Percentiles rank a stretch among this genome's conserved stretches.
These are phyloP conservation scores for Ophthalmolycus amberensis DNA, from an alignment of 2,113 vertebrate genomes.

Conservation along the genomic window DNA sequence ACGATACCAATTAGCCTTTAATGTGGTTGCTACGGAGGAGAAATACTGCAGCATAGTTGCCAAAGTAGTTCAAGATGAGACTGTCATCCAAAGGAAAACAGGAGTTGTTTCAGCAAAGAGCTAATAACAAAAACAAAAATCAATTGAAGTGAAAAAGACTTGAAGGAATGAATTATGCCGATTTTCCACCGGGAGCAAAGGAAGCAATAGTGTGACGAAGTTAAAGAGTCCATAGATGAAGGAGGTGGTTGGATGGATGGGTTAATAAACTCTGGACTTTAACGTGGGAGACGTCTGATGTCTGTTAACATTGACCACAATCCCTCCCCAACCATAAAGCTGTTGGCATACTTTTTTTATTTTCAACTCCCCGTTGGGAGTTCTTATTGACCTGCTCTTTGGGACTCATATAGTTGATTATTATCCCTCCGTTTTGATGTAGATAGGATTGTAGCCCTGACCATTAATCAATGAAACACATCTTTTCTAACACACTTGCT, in stretches of 20 bases:
- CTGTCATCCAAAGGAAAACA: neutral
- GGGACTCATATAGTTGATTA: neutral
- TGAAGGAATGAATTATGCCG: too few relatives aligned
- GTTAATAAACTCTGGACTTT: neutral
- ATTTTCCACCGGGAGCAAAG: neutral
- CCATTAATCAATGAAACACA: neutral
- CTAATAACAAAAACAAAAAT: too few relatives aligned
- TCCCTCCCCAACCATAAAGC: neutral
- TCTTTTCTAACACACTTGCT: neutral
- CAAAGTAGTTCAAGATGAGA: neutral
- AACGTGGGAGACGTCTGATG: too few relatives aligned
- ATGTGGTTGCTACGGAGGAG: conserved; percentile 6
- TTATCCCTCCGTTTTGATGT: neutral
- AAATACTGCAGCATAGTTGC: neutral
- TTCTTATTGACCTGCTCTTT: neutral
- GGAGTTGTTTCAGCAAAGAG: neutral
- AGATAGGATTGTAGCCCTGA: neutral
- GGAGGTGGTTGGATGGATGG: neutral
- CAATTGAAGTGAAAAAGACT: too few relatives aligned
- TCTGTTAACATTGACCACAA: too few relatives aligned
- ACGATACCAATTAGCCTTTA: neutral
- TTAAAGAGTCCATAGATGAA: neutral
- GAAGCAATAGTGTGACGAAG: neutral
- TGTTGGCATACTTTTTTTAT: neutral
- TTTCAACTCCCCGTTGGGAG: neutral